A percentile compares a stretch with the other conserved stretches of the same genome.
These are phyloP conservation scores for Sarotherodon lohbergeri DNA, from an alignment of 2,113 vertebrate genomes.

Conservation along the genomic window DNA sequence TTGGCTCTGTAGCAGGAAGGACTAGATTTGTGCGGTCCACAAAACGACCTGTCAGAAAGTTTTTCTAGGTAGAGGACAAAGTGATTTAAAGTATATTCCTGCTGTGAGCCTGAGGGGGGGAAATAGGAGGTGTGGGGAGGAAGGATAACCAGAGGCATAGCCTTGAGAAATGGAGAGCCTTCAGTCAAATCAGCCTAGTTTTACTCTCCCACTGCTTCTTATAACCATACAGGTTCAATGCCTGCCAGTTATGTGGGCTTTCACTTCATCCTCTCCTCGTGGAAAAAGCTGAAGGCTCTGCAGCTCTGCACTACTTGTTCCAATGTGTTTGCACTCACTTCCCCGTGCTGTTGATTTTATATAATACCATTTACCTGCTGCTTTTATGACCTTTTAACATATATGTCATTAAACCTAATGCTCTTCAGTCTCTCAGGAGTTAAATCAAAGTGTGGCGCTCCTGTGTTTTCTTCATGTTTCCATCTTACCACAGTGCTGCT, in stretches of 20 bases:
- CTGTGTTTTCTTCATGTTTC: neutral
- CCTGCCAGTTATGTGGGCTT: slow-evolving; percentile 27
- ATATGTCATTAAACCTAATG: neutral
- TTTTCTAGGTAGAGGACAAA: slow-evolving; percentile 53
- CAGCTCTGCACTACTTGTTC: neutral
- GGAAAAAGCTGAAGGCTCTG: neutral
- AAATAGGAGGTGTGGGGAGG: neutral
- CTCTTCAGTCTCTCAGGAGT: neutral
- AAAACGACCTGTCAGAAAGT: slow-evolving; percentile 54
- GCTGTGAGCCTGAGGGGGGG: slow-evolving; percentile 52
- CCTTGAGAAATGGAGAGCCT: slow-evolving; percentile 57
- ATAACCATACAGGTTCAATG: neutral
- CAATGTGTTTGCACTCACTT: neutral
- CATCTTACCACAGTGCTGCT: rapidly evolving
- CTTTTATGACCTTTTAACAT: neutral
- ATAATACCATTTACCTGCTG: neutral
- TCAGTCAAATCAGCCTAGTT: slow-evolving; percentile 40
- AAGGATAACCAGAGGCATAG: slow-evolving; percentile 53
- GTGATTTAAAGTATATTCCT: slow-evolving; percentile 49
- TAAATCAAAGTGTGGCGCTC: neutral
- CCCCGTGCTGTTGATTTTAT: neutral
- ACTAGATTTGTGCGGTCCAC: slow-evolving; percentile 31
- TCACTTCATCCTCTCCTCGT: slow-evolving; percentile 19
- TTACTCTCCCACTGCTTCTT: slow-evolving; percentile 13
- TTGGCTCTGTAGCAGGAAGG: slow-evolving; percentile 13